Evolutionary conservation across 2,888 invertebrate genomes (phyloP).

Genomic region (Ametastegia equiseti): DNA sequence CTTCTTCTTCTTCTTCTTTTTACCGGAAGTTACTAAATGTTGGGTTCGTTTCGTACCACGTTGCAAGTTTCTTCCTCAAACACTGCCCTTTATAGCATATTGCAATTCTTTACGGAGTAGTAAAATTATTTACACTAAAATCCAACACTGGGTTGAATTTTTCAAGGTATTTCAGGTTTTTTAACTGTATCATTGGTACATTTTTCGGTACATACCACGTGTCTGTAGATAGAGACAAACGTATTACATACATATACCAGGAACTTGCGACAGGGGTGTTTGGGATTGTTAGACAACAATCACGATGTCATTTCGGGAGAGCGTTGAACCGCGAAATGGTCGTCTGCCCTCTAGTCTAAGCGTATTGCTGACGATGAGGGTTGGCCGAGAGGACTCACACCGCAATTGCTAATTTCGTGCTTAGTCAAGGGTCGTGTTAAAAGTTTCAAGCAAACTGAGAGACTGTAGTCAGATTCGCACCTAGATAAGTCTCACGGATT

Average conservation of each 20-base stretch:
- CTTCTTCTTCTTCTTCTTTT: neutral
- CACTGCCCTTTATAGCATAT: neutral
- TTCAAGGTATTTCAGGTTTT: neutral
- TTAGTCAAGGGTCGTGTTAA: neutral
- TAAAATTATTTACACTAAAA: neutral
- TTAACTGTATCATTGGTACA: neutral
- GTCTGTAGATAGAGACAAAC: neutral
- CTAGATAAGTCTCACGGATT: too few relatives aligned
- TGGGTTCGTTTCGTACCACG: neutral
- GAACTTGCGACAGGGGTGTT: neutral
- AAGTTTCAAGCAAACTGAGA: neutral
- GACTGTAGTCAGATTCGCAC: neutral
- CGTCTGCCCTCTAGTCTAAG: constrained; percentile 37
- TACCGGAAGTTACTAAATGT: constrained; percentile 29
- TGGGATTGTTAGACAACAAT: constrained; percentile 40
- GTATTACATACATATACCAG: neutral
- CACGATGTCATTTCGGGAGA: constrained; percentile 39
- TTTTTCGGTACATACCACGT: neutral
- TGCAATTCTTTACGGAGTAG: neutral
- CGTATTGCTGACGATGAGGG: neutral
- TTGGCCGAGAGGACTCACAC: neutral
- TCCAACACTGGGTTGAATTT: neutral
- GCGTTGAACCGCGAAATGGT: constrained; percentile 47
- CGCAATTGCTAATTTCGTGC: neutral
- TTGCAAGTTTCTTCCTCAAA: neutral